Conservation (phyloP, 2,888 invertebrate genomes). For the Lasioglossum malachurum region DNA sequence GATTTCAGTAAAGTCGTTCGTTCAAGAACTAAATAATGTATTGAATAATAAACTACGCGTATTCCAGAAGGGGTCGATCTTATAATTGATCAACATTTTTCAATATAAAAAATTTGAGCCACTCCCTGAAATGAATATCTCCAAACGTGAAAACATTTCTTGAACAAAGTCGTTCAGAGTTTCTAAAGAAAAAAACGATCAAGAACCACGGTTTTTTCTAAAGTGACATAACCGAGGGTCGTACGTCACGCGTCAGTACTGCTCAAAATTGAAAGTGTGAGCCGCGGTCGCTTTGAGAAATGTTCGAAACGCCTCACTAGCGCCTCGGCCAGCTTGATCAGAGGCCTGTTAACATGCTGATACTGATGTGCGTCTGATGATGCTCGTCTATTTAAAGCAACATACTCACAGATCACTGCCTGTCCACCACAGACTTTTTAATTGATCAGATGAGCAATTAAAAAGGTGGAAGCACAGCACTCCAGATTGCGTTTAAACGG, state of each 20-base stretch:
- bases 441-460: constrained; percentile 4
- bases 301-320: neutral
- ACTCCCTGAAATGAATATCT: neutral
- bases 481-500: neutral
- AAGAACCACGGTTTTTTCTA: neutral
- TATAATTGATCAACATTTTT: neutral
- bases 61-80: too few relatives aligned
- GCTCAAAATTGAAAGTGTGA: neutral
- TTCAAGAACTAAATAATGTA: neutral
- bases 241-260: neutral
- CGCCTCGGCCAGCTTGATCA: neutral
- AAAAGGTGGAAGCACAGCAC: constrained; percentile 1
- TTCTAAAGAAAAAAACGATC: neutral
- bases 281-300: neutral
- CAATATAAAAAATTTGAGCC: neutral
- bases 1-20: neutral
- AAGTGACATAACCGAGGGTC: neutral
- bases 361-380: constrained; percentile 8
- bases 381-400: constrained; percentile 15
- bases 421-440: neutral
- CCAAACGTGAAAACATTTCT: neutral
- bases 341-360: constrained; percentile 10
- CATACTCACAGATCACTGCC: constrained; percentile 1
- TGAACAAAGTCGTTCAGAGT: neutral
- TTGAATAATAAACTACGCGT: too few relatives aligned